Evolutionary conservation across 2,113 vertebrate genomes (phyloP).

Genomic region (Calcarius ornatus): DNA sequence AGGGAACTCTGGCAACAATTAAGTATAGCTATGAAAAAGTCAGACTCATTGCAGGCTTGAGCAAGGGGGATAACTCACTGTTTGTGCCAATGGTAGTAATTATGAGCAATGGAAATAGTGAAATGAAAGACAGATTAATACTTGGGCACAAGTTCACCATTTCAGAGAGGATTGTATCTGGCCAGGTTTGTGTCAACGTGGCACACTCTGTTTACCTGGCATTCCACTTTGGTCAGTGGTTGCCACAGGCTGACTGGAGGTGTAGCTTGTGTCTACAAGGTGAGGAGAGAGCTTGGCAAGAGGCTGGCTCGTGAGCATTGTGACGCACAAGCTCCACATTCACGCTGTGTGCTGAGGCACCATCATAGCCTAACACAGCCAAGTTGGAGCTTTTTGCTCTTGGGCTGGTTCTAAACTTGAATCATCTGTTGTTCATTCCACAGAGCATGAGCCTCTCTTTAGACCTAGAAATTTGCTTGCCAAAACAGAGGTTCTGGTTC

Average conservation of each 20-base stretch:
- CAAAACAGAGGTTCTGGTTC: neutral
- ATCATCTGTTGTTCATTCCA: neutral
- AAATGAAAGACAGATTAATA: constrained; percentile 20
- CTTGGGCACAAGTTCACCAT: neutral
- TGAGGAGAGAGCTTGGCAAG: neutral
- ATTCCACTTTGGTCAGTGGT: neutral
- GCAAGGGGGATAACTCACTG: neutral
- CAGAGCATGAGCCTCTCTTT: neutral
- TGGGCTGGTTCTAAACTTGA: neutral
- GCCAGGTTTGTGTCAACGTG: neutral
- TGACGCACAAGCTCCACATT: neutral
- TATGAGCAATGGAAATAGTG: neutral
- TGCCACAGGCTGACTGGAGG: neutral
- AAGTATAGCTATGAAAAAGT: neutral
- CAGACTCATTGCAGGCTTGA: neutral
- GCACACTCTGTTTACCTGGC: neutral
- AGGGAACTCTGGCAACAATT: neutral
- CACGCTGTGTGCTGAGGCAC: neutral
- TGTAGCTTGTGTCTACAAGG: neutral
- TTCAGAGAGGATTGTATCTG: neutral
- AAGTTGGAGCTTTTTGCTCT: neutral
- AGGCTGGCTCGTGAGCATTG: neutral
- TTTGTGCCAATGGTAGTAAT: neutral
- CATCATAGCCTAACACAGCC: neutral
- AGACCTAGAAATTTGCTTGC: neutral